These are phyloP conservation scores for Heliothis peltigera DNA, from an alignment of 2,888 invertebrate genomes.

Conservation along the genomic window DNA sequence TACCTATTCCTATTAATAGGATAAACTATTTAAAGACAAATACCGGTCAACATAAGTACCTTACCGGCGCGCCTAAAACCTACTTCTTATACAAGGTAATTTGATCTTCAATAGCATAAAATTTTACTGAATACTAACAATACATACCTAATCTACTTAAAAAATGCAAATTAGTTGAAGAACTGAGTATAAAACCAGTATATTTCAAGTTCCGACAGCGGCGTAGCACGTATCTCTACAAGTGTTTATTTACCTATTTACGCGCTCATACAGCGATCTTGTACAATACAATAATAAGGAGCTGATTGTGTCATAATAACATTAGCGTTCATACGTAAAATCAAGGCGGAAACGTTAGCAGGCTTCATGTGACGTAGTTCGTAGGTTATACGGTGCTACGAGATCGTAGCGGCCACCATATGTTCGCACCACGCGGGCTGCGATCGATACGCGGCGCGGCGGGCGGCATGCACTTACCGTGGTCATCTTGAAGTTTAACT, in stretches of 20 bases:
- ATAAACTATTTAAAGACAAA: slow-evolving; percentile 8
- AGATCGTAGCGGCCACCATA: slow-evolving; percentile 84
- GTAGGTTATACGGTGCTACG: slow-evolving; percentile 75
- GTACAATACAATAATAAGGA: slow-evolving; percentile 61
- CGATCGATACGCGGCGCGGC: slow-evolving; percentile 84
- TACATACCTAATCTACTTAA: slow-evolving; percentile 53
- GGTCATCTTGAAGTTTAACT: slow-evolving; percentile 89
- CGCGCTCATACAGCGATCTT: slow-evolving; percentile 55
- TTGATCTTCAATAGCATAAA: slow-evolving; percentile 10
- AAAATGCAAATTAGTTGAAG: slow-evolving; percentile 48
- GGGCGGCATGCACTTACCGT: slow-evolving; percentile 87
- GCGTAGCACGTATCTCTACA: slow-evolving; percentile 74
- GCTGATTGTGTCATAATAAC: slow-evolving; percentile 64
- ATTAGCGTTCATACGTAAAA: slow-evolving; percentile 64
- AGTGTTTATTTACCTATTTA: slow-evolving; percentile 86
- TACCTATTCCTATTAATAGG: slow-evolving; percentile 7
- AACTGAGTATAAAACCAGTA: slow-evolving; percentile 30
- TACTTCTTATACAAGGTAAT: slow-evolving; percentile 7
- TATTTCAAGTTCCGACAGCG: slow-evolving; percentile 25
- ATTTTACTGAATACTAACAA: slow-evolving; percentile 50
- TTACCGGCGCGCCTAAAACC: slow-evolving; percentile 9
- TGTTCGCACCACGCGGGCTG: slow-evolving; percentile 84
- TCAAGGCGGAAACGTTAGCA: slow-evolving; percentile 59
- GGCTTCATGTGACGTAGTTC: slow-evolving; percentile 69
- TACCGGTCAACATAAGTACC: slow-evolving; percentile 18